phyloP scores from a whole-genome alignment of 1,140 invertebrate species.

The Phocides pigmalion region DNA sequence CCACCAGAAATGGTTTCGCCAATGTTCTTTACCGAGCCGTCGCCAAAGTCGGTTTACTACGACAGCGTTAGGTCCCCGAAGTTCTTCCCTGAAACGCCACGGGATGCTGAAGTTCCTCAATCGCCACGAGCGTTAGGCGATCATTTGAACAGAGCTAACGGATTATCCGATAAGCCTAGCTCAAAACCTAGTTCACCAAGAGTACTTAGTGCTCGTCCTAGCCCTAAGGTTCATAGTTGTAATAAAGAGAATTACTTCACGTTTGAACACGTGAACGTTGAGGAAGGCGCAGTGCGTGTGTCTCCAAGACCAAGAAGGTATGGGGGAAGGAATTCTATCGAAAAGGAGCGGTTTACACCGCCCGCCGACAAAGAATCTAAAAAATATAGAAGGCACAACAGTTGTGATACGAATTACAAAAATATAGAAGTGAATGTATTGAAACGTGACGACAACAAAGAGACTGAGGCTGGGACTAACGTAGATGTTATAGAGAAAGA shows the following conservation, averaged over 20 bases:
- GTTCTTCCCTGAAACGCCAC: slow-evolving; percentile 73
- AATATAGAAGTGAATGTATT: slow-evolving; percentile 66
- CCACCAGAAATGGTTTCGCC: slow-evolving; percentile 75
- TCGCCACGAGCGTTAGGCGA: slow-evolving; percentile 72
- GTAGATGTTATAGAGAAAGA: slow-evolving; percentile 56
- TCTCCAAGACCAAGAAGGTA: slow-evolving; percentile 65
- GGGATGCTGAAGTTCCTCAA: slow-evolving; percentile 64
- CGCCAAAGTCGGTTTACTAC: slow-evolving; percentile 75
- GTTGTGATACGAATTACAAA: slow-evolving; percentile 76
- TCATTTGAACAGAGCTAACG: slow-evolving; percentile 71
- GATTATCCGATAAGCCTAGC: slow-evolving; percentile 66
- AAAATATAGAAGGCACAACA: slow-evolving; percentile 74
- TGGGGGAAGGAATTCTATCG: slow-evolving; percentile 71
- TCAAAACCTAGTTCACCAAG: slow-evolving; percentile 76
- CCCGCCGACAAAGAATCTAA: slow-evolving; percentile 71
- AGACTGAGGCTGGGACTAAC: slow-evolving; percentile 47
- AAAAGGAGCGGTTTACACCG: slow-evolving; percentile 71
- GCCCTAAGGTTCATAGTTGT: slow-evolving; percentile 72
- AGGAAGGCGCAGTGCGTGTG: slow-evolving; percentile 50
- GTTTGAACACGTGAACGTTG: slow-evolving; percentile 59
- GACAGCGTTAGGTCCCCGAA: slow-evolving; percentile 73
- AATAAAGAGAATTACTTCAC: slow-evolving; percentile 80
- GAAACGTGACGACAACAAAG: slow-evolving; percentile 61
- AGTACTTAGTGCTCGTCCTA: slow-evolving; percentile 65
- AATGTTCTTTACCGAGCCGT: slow-evolving; percentile 75